These are phyloP conservation scores for Chironomus striatipennis DNA, from an alignment of 1,140 invertebrate genomes.

Conservation along the genomic window DNA sequence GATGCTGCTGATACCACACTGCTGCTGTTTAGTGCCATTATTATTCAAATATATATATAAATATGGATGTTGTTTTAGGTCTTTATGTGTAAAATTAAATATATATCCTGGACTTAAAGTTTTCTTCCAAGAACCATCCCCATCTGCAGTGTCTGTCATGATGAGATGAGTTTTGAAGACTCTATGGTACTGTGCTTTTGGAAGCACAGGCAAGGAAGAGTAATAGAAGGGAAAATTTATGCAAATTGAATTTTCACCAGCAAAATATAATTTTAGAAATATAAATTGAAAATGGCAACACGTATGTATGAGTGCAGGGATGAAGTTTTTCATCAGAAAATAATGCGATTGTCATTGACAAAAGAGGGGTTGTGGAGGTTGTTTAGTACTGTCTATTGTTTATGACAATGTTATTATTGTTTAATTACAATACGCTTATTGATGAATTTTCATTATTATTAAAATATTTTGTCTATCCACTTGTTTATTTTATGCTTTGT, in stretches of 20 bases:
- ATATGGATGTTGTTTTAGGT: not conserved
- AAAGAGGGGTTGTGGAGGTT: not conserved
- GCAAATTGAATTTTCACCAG: constrained; percentile 22
- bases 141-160: too few species aligned
- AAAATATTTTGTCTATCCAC: not conserved
- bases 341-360: not conserved
- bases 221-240: not conserved
- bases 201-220: too few species aligned
- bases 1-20: not conserved
- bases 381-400: not conserved
- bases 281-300: constrained; percentile 3
- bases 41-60: not conserved
- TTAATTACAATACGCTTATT: constrained; percentile 3
- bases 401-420: constrained; percentile 9
- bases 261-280: not conserved
- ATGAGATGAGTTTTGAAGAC: not conserved
- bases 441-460: not conserved
- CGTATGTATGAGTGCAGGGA: not conserved
- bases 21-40: not conserved
- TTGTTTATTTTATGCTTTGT: not conserved
- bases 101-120: too few species aligned
- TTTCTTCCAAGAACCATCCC: too few species aligned
- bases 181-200: too few species aligned
- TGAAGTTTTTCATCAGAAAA: too few species aligned
- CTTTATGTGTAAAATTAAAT: not conserved